Conservation (phyloP, 2,797 vertebrate genomes). For the Sebastes flavidus region DNA sequence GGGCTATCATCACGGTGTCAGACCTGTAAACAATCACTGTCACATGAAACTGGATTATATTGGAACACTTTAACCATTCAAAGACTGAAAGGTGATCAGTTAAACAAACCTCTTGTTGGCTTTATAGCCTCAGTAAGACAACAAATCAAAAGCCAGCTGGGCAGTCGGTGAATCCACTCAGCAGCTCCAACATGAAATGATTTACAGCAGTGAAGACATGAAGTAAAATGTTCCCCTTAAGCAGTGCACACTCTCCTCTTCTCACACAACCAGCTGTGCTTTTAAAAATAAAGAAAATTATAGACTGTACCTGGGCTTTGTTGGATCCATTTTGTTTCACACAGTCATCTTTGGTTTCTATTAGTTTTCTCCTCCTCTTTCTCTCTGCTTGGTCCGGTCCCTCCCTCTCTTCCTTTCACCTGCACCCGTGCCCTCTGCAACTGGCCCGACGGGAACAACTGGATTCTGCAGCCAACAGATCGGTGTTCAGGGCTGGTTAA, state of each 20-base stretch:
- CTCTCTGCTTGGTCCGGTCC: slow-evolving; percentile 33
- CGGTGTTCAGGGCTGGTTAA: slow-evolving; percentile 45
- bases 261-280: background rate
- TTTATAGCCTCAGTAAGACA: slow-evolving; percentile 20
- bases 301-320: slow-evolving; percentile 75
- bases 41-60: background rate
- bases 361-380: slow-evolving; percentile 59
- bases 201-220: background rate
- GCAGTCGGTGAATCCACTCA: background rate
- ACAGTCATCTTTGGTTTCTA: slow-evolving; percentile 75
- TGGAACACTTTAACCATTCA: background rate
- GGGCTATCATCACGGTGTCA: slow-evolving; percentile 35
- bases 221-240: background rate
- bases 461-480: slow-evolving; percentile 71
- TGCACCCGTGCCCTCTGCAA: slow-evolving; percentile 56
- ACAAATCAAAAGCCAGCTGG: background rate
- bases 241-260: background rate
- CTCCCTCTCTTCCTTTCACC: slow-evolving; percentile 70
- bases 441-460: slow-evolving; percentile 76
- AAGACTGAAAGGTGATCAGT: background rate
- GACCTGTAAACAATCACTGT: slow-evolving; percentile 32
- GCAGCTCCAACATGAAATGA: background rate
- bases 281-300: slow-evolving; percentile 4
- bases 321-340: slow-evolving; percentile 76
- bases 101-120: background rate